Evolutionary conservation across 2,797 vertebrate genomes (phyloP).

Genomic region (Nannoperca obscura): DNA sequence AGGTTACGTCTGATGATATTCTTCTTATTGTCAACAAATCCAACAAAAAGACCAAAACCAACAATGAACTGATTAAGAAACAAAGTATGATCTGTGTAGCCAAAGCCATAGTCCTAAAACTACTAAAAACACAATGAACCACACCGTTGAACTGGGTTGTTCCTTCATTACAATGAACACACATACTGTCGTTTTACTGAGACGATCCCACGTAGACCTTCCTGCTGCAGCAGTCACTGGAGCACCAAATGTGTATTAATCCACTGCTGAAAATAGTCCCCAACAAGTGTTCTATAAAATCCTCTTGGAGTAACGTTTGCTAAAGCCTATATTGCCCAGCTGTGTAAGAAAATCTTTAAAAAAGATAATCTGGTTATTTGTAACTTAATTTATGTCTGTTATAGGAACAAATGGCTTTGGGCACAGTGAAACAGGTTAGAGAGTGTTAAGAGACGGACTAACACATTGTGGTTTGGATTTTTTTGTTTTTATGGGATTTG

Average conservation of each 20-base stretch:
- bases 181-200: not conserved
- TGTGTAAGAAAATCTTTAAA: not conserved
- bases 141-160: not conserved
- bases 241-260: slow-evolving; percentile 3
- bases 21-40: not conserved
- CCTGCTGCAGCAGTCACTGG: not conserved
- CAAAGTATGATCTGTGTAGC: not conserved
- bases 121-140: not conserved
- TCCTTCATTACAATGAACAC: not conserved
- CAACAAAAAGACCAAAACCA: not conserved
- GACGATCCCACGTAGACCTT: not conserved
- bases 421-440: not conserved
- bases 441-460: not conserved
- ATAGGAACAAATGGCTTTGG: not conserved
- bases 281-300: not conserved
- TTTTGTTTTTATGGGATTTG: not conserved
- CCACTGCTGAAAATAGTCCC: slow-evolving; percentile 7
- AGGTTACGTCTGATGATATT: not conserved
- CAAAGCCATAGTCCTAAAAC: not conserved
- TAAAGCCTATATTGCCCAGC: not conserved
- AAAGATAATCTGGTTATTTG: not conserved
- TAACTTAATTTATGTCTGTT: not conserved
- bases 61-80: not conserved
- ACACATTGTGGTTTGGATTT: not conserved
- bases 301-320: not conserved